Conservation (phyloP, 2,113 vertebrate species). For the Toxostoma redivivum region DNA sequence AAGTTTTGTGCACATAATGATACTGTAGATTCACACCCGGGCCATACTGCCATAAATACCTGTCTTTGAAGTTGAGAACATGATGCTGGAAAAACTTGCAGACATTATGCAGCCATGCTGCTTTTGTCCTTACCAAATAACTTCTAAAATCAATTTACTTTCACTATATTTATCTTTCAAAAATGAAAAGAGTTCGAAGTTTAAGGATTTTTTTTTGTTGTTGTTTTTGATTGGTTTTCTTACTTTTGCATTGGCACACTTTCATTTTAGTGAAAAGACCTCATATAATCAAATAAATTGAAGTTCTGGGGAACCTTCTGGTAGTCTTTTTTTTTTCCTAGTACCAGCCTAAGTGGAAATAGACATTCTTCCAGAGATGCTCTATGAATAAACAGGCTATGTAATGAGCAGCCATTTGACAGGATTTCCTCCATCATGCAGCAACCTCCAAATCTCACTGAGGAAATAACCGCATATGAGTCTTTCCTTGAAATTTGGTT, state of each 20-base stretch:
- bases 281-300: neutral
- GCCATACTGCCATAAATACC: neutral
- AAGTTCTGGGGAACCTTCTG: neutral
- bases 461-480: constrained; percentile 43
- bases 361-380: constrained; percentile 23
- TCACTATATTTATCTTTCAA: neutral
- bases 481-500: constrained; percentile 41
- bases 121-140: neutral
- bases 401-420: constrained; percentile 40
- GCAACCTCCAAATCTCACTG: constrained; percentile 37
- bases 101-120: neutral
- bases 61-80: neutral
- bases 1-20: neutral
- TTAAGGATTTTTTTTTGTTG: neutral
- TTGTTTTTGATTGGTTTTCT: neutral
- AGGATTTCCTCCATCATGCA: constrained; percentile 23
- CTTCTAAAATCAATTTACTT: neutral
- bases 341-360: neutral
- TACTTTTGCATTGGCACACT: neutral
- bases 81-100: neutral
- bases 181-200: neutral
- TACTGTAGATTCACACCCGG: neutral
- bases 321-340: neutral
- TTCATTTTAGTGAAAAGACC: neutral
- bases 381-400: constrained; percentile 39